Evolutionary conservation across 2,888 invertebrate species (phyloP), one percentile per base, ranked within the genome.

Genomic region (Hofmannophila pseudospretella): DNA sequence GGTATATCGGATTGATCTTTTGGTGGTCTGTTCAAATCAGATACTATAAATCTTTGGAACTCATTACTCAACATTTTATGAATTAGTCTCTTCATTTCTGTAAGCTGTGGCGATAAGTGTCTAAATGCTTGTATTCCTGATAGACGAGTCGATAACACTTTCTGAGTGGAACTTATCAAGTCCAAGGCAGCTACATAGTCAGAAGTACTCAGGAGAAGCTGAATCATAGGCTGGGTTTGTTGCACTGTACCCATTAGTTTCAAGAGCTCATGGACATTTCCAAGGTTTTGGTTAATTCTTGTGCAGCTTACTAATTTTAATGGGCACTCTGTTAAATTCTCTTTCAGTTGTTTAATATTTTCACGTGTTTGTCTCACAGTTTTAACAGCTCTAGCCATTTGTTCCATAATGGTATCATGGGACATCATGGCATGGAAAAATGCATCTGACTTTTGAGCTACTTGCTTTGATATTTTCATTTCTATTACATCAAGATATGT

Each of bases 391-490:
- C 92, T 90, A 1, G 93, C 93, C 89, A 99, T 93, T 67, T 98
- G 95, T 52, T 97, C 96, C 92, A 98, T 96, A 33, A 99, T 93
- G 16, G 96, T 94, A 70, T 99, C 98, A 78, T 99, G 99, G 4
- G 98, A 98, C 36, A 98, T 93, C 95, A 99, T 98, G 1, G 98
- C 98, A 76, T 97, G 95, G 70, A 99, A 99, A 85, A 99, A 99
- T 10, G 97, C 97, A 54, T 96, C 96, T 7, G 98, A 98, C 70
- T 98, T 97, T 58, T 94, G 93, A 16, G 98, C 96, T 36, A 98
- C 93, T 88, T 98, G 97, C 57, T 93, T 92, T 3, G 96, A 96
- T 67, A 97, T 96, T 77, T 95, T 93, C 62, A 96, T 94, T 80
- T 99, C 98, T 31, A 98, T 95, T 41, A 96, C 92, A 87, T 99